Evolutionary conservation across 1,140 invertebrate species (phyloP), one percentile per base, ranked within the genome.

Genomic region (Apis cerana): DNA sequence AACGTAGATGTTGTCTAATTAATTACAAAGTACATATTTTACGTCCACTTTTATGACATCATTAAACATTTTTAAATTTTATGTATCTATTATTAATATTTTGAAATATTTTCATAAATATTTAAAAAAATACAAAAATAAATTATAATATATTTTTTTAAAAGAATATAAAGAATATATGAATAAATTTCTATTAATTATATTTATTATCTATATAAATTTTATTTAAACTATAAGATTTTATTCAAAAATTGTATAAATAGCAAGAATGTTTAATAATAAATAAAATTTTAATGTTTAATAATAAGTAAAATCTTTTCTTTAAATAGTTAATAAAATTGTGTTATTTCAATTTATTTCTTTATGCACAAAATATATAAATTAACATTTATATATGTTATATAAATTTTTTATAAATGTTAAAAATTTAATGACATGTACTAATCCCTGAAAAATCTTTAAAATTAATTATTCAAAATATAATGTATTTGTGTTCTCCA

Each of bases 21-120:
- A 82, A 78, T 78, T 77, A 78, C 27, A 17, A 12, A 50, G 1
- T 19, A 1, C 4, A 58, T n/a, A 23, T 68, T 58, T 81, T 54
- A 62, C 56, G 65, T 56, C 0, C 5, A 58, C 0, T 27, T 52
- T 33, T 7, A 50, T 81, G 23, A 72, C 80, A 19, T 75, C 71
- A 67, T 27, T 17, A 48, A 8, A 70, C 21, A 9, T 13, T 21
- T 23, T 75, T 19, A 52, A 75, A 58, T 12, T 5, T 56, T 5
- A 74, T 10, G 1, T 15, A 9, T 8, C 12, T n/a, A 12, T 11
- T 21, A 19, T 7, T 5, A 4, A 52, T 27, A 11, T 23, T 27
- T 23, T 13, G 19, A 13, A 56, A 56, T 8, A 71, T 17, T 10
- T 21, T 56, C 13, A 12, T 9, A 19, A 21, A 12, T 43, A 17